Conservation (phyloP, 2,888 invertebrate genomes). For the Phyllotreta striolata region DNA sequence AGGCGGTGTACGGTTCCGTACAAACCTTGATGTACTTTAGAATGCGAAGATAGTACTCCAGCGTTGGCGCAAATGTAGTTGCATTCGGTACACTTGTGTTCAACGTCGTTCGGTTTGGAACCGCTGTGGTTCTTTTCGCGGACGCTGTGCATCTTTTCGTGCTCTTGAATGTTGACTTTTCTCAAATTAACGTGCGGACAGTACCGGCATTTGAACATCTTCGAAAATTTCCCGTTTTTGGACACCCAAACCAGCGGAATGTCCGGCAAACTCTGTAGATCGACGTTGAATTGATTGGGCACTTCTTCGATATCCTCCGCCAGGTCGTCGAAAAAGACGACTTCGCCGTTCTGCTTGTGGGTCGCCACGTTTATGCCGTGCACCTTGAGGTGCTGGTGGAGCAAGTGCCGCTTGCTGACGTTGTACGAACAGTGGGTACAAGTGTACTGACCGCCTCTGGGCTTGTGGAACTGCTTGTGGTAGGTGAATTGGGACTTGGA, state of each 20-base stretch:
- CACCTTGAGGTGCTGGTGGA: slow-evolving; percentile 84
- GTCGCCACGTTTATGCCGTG: slow-evolving; percentile 69
- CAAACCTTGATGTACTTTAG: slow-evolving; percentile 77
- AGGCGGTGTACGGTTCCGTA: slow-evolving; percentile 76
- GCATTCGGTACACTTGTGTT: slow-evolving; percentile 78
- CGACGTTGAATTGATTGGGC: slow-evolving; percentile 49
- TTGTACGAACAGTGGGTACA: slow-evolving; percentile 85
- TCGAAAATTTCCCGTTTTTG: slow-evolving; percentile 74
- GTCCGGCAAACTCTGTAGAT: slow-evolving; percentile 65
- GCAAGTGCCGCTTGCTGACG: slow-evolving; percentile 79
- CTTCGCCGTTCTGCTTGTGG: slow-evolving; percentile 55
- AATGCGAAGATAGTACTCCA: slow-evolving; percentile 74
- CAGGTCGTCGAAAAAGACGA: slow-evolving; percentile 54
- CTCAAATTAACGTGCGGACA: slow-evolving; percentile 87
- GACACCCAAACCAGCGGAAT: slow-evolving; percentile 81
- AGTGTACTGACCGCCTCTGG: slow-evolving; percentile 77
- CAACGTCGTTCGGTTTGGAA: slow-evolving; percentile 61
- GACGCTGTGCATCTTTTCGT: slow-evolving; percentile 80
- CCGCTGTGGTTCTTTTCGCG: slow-evolving; percentile 55
- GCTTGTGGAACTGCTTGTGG: slow-evolving; percentile 85
- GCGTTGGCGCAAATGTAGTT: slow-evolving; percentile 81
- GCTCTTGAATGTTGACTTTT: slow-evolving; percentile 80
- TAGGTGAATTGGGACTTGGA: slow-evolving; percentile 87
- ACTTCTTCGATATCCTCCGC: slow-evolving; percentile 56
- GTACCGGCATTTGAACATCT: slow-evolving; percentile 85